Percentiles rank a stretch among this genome's conserved stretches.
These are phyloP conservation scores for Alauda arvensis DNA, from an alignment of 2,797 vertebrate species.

Conservation along the genomic window DNA sequence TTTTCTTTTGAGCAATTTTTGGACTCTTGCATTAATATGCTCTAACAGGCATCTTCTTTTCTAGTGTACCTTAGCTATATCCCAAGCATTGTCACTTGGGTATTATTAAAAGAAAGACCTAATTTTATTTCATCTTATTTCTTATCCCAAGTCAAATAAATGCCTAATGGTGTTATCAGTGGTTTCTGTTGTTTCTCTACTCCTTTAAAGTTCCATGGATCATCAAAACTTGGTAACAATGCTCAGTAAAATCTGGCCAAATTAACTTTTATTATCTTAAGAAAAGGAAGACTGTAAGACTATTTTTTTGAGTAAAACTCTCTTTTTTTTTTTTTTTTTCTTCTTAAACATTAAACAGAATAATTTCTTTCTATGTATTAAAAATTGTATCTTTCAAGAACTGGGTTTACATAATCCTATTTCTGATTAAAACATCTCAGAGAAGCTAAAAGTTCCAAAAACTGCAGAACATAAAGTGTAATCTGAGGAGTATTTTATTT, in stretches of 20 bases:
- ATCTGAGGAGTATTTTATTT: conserved; percentile 8
- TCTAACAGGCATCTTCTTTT: neutral
- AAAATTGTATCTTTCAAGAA: conserved; percentile 4
- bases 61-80: neutral
- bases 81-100: neutral
- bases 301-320: conserved; percentile 12
- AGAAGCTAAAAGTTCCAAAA: neutral
- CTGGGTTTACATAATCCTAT: neutral
- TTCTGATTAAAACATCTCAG: conserved; percentile 26
- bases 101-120: neutral
- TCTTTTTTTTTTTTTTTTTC: too few species aligned
- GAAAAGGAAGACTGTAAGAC: neutral
- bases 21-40: neutral
- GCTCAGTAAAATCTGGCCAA: neutral
- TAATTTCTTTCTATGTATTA: neutral
- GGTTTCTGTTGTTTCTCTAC: neutral
- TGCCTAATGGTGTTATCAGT: neutral
- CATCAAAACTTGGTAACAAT: conserved; percentile 5
- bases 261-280: neutral
- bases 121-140: neutral
- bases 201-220: neutral
- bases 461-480: neutral
- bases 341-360: conserved; percentile 18
- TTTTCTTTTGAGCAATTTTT: neutral
- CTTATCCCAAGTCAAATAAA: neutral